Evolutionary conservation across 2,888 invertebrate genomes (phyloP), one percentile per base, ranked within the genome.

Genomic region (Drosophila nigritarsus): DNA sequence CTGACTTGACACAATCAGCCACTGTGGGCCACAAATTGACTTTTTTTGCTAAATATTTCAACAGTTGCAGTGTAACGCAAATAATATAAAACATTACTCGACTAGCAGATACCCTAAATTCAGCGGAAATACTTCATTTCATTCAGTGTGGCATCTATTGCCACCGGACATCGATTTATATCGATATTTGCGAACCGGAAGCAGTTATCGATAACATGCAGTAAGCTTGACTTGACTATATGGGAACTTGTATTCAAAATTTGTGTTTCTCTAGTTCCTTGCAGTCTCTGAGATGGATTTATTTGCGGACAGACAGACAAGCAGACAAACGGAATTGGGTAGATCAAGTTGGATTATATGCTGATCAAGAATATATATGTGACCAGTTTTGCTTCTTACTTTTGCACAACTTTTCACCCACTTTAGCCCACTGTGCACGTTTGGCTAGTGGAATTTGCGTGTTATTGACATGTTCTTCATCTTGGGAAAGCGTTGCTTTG

Each of bases 401-500:
- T 11, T 20, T 42, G 6, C n/a, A n/a, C n/a, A n/a, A n/a, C 11
- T 24, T 32, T 45, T 34, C 4, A 24, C 0, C 1, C 1, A 1
- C 0, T 13, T 13, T 5, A 1, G 2, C 3, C 60, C 54, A 66
- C 55, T 11, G 66, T 66, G 55, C 38, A 30, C 40, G 18, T 18
- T 45, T 32, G 54, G 18, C 13, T 27, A 55, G 11, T 36, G 70
- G 70, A 69, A 67, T 58, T 70, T 56, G 56, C 29, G 13, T 56
- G 32, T 50, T 58, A 67, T 67, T 68, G 67, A 70, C 71, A 68
- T 70, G 36, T 58, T 59, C 24, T 42, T 58, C 50, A 70, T 42
- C 50, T 51, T 50, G 34, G 15, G 3, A n/a, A 29, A 9, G 32
- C 8, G n/a, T 6, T 8, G 20, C 34, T 29, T 24, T 45, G 24